Percentiles rank a stretch among this genome's conserved stretches.
Evolutionary conservation across 2,113 vertebrate genomes (phyloP).

Genomic region (Taxidea taxus): DNA sequence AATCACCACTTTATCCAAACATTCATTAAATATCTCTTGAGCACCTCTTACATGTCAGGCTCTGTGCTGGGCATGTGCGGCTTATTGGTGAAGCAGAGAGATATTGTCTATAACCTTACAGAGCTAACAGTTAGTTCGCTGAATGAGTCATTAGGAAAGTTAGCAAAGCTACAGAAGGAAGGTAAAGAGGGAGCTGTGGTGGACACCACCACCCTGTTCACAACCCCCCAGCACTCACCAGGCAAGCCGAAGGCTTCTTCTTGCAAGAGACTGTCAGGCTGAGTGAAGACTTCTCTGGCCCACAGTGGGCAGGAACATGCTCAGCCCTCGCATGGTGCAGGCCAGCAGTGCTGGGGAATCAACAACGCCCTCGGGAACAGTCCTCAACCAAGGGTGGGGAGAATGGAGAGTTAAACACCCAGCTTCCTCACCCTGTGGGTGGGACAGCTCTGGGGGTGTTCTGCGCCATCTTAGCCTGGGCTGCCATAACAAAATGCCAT

Average conservation of each 20-base stretch:
- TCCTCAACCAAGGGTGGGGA: not conserved
- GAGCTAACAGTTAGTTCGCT: not conserved
- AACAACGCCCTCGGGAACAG: not conserved
- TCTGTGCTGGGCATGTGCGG: not conserved
- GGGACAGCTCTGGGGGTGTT: not conserved
- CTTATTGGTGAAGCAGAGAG: not conserved
- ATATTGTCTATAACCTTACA: not conserved
- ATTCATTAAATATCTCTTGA: not conserved
- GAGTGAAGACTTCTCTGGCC: not conserved
- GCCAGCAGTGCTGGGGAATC: rapidly evolving
- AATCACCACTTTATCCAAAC: not conserved
- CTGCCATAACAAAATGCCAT: not conserved
- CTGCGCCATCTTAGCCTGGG: not conserved
- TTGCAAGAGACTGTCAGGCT: too few species aligned
- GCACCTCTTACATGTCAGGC: not conserved
- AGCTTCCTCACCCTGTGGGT: not conserved
- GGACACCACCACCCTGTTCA: not conserved
- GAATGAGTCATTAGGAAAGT: not conserved
- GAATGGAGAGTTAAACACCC: not conserved
- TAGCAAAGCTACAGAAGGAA: not conserved
- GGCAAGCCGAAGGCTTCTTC: not conserved
- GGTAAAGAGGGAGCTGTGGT: not conserved
- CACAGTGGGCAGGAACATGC: not conserved
- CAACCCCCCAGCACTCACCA: not conserved
- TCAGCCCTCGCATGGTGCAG: not conserved